Base-by-base conservation (phyloP, 2,113 vertebrate genomes). In the Dipodomys spectabilis region DNA sequence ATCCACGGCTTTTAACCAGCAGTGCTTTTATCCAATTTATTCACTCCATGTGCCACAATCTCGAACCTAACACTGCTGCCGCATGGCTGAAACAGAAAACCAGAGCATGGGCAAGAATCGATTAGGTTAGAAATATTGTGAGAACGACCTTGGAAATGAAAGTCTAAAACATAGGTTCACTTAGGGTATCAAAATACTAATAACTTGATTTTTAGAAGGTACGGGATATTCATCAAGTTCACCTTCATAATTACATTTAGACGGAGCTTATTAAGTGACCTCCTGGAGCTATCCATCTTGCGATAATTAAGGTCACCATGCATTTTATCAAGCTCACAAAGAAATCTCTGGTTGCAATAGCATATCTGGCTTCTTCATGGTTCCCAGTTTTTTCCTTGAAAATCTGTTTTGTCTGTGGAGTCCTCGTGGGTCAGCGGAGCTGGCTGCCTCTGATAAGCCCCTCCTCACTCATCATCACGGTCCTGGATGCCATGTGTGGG, bases 381-480 rank as follows among this genome's bases (percentile, higher is more conserved):
- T 65, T 32, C 44, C 23, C 1, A 20, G n/a, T 18, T 11, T 7
- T 73, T 45, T 82, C 62, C 15, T 81, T 7, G 23, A 84, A 60
- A 67, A 23, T 6, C 53, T 10, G 4, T 32, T 2, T 11, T 62
- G 32, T 82, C 60, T 67, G 44, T 20, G 6, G 19, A 28, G 64
- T 12, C 15, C 39, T 4, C n/a, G 6, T 20, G 19, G 11, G 28
- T 28, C 72, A n/a, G 7, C 8, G 2, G 53, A 22, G 32, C 68
- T 92, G 72, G 23, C 78, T 27, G 62, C n/a, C 23, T 71, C 90
- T 72, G 95, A 93, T 71, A 90, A 92, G 65, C n/a, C 15, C 23
- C 32, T 23, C 30, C 35, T 25, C 30, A 25, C 3, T 49, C 18
- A 39, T 35, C 83, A 4, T 23, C 44, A 6, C 15, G 13, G 10